These are phyloP conservation scores for Tricholauxania praeusta DNA, from an alignment of 2,888 invertebrate species.

Conservation along the genomic window DNA sequence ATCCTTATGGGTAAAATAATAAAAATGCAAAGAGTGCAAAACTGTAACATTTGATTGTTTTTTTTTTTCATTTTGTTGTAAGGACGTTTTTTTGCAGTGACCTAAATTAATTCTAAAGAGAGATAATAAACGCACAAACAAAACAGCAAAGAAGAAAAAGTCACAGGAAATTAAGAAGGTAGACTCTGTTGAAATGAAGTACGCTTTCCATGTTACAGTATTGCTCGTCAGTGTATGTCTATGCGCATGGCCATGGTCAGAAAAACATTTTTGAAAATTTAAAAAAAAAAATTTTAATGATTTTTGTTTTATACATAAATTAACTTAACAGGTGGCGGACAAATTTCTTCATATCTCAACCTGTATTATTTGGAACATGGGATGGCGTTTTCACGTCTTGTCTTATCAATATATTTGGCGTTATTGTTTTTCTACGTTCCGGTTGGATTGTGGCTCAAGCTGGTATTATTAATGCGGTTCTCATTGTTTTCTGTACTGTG, in stretches of 20 bases:
- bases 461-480: slow-evolving; percentile 82
- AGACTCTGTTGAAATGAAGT: too few species aligned
- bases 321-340: slow-evolving; percentile 88
- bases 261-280: too few species aligned
- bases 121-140: slow-evolving; percentile 35
- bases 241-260: too few species aligned
- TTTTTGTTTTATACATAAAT: neutral
- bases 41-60: too few species aligned
- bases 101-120: slow-evolving; percentile 31
- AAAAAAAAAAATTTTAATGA: neutral
- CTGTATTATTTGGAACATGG: slow-evolving; percentile 93
- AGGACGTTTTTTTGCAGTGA: too few species aligned
- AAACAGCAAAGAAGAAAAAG: slow-evolving; percentile 11
- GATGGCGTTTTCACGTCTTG: slow-evolving; percentile 98
- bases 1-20: too few species aligned
- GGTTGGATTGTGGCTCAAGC: slow-evolving; percentile 98
- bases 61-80: too few species aligned
- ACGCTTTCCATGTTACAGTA: too few species aligned
- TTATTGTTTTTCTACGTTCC: slow-evolving; percentile 94
- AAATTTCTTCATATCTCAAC: slow-evolving; percentile 96
- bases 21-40: too few species aligned
- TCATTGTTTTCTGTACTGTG: slow-evolving; percentile 87
- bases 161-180: too few species aligned
- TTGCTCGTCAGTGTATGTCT: too few species aligned
- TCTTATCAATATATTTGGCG: slow-evolving; percentile 98